Percentiles rank a stretch among this genome's conserved stretches.
Evolutionary conservation across 2,888 invertebrate species (phyloP).

Genomic region (Hoplodrina blanda): DNA sequence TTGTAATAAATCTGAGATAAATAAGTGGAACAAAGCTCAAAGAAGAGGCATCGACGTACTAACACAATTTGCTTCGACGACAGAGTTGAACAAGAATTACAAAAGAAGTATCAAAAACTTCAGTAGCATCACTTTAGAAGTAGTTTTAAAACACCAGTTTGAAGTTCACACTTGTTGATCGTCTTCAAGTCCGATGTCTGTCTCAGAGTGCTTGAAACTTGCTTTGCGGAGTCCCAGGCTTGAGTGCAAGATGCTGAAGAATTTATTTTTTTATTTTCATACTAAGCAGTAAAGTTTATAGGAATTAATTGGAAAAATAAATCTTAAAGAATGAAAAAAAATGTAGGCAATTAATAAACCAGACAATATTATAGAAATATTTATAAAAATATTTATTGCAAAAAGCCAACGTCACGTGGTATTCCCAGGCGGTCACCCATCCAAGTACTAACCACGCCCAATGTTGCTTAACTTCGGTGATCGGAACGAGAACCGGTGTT

Average conservation of each 20-base stretch:
- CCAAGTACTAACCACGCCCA: conserved; percentile 86
- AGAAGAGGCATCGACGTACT: not conserved
- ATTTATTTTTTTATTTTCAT: not conserved
- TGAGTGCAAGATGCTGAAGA: not conserved
- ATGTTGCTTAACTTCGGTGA: conserved; percentile 87
- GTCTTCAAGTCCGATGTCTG: conserved; percentile 35
- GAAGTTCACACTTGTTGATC: conserved; percentile 56
- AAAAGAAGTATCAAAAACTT: conserved; percentile 29
- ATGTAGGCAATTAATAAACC: not conserved
- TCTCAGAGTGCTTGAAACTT: conserved; percentile 39
- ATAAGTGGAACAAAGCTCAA: not conserved
- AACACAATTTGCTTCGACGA: not conserved
- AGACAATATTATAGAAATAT: not conserved
- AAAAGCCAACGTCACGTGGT: conserved; percentile 78
- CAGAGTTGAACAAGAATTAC: conserved; percentile 6
- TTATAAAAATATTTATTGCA: not conserved
- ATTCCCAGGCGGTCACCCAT: conserved; percentile 86
- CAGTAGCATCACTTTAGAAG: conserved; percentile 37
- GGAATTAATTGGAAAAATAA: not conserved
- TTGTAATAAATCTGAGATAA: not conserved
- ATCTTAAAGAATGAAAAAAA: not conserved
- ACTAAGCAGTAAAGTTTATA: not conserved
- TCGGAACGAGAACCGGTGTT: conserved; percentile 69
- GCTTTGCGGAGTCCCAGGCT: conserved; percentile 17
- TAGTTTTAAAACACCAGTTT: conserved; percentile 51